Percentiles rank a stretch among this genome's conserved stretches.
phyloP scores from a whole-genome alignment of 2,888 invertebrate species.

The Acanthosepion pharaonis region DNA sequence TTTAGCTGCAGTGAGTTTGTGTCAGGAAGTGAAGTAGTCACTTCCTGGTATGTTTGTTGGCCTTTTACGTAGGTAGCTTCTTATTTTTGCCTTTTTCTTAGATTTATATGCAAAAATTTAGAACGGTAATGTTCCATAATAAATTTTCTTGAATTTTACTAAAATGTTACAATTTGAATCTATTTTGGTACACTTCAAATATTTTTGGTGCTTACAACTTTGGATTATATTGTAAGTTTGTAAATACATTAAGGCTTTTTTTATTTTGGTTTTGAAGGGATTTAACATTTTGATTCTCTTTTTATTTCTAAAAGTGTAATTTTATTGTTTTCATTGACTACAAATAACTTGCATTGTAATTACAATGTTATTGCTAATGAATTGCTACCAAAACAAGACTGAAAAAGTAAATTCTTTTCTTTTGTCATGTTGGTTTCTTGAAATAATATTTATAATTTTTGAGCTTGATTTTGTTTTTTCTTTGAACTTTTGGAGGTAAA shows the following conservation, averaged over 20 bases:
- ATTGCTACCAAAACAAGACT: not conserved
- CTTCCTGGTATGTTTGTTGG: not conserved
- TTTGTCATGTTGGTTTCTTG: not conserved
- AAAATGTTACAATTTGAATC: not conserved
- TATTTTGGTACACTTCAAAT: not conserved
- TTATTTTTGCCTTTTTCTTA: not conserved
- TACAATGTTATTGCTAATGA: not conserved
- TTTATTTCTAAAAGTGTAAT: not conserved
- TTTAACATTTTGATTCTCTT: not conserved
- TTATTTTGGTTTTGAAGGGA: not conserved
- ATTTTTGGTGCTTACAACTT: not conserved
- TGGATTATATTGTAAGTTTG: not conserved
- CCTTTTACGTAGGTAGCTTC: not conserved
- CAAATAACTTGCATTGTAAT: not conserved
- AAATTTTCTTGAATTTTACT: not conserved
- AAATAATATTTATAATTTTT: not conserved
- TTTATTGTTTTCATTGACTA: not conserved
- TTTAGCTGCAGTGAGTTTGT: not conserved
- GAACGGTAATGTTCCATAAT: not conserved
- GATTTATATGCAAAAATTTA: not conserved
- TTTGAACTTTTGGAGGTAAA: too few relatives aligned
- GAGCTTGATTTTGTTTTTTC: not conserved
- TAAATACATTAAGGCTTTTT: not conserved
- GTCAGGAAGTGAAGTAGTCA: constrained; percentile 3
- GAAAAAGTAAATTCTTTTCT: not conserved